Evolutionary conservation across 1,140 invertebrate genomes (phyloP), one percentile per base, ranked within the genome.

Genomic region (Stegodyphus mimosarum): DNA sequence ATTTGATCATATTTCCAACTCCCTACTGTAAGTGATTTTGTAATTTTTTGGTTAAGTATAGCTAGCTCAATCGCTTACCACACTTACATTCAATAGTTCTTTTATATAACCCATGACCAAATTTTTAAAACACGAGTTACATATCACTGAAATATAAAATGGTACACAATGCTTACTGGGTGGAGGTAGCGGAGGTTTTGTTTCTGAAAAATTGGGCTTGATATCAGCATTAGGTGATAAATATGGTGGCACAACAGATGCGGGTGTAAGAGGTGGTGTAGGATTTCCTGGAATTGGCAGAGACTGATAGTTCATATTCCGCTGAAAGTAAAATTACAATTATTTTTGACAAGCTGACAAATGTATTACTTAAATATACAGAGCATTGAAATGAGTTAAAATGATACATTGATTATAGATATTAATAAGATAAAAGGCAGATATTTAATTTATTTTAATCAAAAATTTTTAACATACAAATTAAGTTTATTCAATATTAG

Each of bases 251-350:
- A 71, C 67, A 92, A 96, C 95, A 89, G 95, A 95, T 11, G 91
- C 91, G 15, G 96, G 97, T 33, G 96, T 98, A 72, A 98, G 92
- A 52, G 97, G 97, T 48, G 97, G 96, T 75, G 97, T 98, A 4
- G 96, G 97, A 91, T 98, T 98, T 67, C 96, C 96, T 87, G 96
- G 96, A 87, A 98, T 96, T n/a, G 96, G 96, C 92, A 95, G 97
- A 90, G 98, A 96, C 90, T 97, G 96, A 91, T 97, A 97, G 77
- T 89, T 91, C 87, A 90, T 90, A 85, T 89, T 90, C 75, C 88
- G 69, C 87, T 89, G 87, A 60, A 84, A 64, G 33, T 48, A 83
- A 60, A 50, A 64, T 15, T 7, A 60, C 60, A 13, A 5, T 15
- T 18, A 0, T 2, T 10, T 60, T 10, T 60, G 55, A 60, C 5